Evolutionary conservation across 1,140 invertebrate genomes (phyloP).

Genomic region (Drosophila sp.): DNA sequence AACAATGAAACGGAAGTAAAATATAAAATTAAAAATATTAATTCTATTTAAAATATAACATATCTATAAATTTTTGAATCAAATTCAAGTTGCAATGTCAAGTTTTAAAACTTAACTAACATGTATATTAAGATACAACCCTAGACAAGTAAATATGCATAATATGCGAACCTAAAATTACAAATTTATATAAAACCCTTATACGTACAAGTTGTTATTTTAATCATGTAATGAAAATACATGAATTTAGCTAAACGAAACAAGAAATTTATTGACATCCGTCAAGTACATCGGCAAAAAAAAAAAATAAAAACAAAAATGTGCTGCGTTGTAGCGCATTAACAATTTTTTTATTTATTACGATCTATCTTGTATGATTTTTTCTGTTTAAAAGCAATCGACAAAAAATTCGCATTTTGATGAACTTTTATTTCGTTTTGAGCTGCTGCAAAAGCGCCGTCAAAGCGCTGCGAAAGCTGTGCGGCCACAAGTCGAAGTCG

Average conservation of each 20-base stretch:
- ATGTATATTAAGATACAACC: no score
- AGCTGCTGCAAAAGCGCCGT: constrained; percentile 42
- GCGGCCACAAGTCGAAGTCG: constrained; percentile 33
- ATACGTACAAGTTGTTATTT: not conserved
- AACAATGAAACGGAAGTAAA: no score
- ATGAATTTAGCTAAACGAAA: not conserved
- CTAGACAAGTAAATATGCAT: no score
- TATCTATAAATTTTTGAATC: no score
- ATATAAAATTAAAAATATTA: no score
- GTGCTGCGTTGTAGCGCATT: constrained; percentile 52
- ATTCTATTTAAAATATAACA: no score
- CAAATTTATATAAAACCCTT: not conserved
- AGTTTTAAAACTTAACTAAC: no score
- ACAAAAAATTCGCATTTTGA: constrained; percentile 54
- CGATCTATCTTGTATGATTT: constrained; percentile 53
- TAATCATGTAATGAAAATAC: constrained; percentile 1
- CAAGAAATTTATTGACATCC: not conserved
- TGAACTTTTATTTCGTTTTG: constrained; percentile 47
- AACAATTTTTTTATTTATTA: constrained; percentile 54
- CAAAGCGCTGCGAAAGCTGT: constrained; percentile 47
- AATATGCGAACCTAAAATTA: no score
- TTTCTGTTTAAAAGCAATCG: constrained; percentile 35
- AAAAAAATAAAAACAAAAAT: constrained; percentile 51
- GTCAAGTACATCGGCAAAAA: constrained; percentile 4
- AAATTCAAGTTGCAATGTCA: no score